Evolutionary conservation across 2,797 vertebrate genomes (phyloP).

Genomic region (Sebastes oblongus): DNA sequence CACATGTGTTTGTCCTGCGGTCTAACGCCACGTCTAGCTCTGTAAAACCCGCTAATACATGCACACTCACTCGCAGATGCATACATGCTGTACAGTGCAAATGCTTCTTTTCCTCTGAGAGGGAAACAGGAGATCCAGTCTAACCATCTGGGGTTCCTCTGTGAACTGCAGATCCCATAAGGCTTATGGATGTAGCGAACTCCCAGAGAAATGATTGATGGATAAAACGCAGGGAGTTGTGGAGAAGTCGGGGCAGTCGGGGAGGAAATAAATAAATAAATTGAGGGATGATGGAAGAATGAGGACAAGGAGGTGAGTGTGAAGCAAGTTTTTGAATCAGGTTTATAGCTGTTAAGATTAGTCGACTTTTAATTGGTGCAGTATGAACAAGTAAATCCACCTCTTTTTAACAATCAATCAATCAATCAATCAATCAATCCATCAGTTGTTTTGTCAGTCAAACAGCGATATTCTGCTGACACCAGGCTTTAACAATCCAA

Average conservation of each 20-base stretch:
- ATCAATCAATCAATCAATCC: neutral
- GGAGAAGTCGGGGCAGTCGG: neutral
- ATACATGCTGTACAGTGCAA: neutral
- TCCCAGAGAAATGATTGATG: slow-evolving; percentile 40
- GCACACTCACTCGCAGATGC: slow-evolving; percentile 30
- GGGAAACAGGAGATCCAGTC: slow-evolving; percentile 54
- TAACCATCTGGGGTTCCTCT: slow-evolving; percentile 55
- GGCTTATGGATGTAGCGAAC: slow-evolving; percentile 31
- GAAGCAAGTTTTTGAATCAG: neutral
- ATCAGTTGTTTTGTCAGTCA: neutral
- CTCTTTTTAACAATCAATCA: neutral
- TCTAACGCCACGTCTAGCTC: slow-evolving; percentile 48
- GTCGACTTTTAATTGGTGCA: neutral
- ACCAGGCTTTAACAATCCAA: slow-evolving; percentile 6
- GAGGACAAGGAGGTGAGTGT: neutral
- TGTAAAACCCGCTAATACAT: slow-evolving; percentile 25
- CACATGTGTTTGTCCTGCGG: slow-evolving; percentile 64
- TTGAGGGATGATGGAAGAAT: neutral
- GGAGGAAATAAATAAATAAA: neutral
- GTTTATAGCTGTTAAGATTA: neutral
- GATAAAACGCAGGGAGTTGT: slow-evolving; percentile 34
- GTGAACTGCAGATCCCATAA: slow-evolving; percentile 59
- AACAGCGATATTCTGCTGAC: neutral
- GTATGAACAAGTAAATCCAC: neutral
- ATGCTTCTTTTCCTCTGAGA: slow-evolving; percentile 2